A percentile compares a stretch with the other conserved stretches of the same genome.
Evolutionary conservation across 2,888 invertebrate species (phyloP).

Genomic region (Trachelus tabidus): DNA sequence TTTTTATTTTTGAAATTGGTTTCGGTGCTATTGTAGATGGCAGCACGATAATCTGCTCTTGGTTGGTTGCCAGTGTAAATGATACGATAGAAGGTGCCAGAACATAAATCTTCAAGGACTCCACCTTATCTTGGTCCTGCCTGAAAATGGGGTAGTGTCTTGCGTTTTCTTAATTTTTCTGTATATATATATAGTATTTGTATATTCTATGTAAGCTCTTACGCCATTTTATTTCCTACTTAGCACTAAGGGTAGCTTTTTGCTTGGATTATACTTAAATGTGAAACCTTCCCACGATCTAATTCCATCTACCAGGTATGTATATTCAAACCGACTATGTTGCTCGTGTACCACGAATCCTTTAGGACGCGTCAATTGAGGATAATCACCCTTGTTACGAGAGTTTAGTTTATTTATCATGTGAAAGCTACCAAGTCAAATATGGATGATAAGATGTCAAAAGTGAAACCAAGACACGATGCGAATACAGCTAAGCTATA

Average conservation of each 20-base stretch:
- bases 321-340: not conserved
- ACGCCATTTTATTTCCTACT: not conserved
- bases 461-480: not conserved
- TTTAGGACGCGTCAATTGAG: not conserved
- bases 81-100: conserved; percentile 21
- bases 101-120: conserved; percentile 56
- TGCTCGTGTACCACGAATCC: not conserved
- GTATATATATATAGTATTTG: not conserved
- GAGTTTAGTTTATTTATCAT: not conserved
- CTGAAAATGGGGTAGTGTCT: conserved; percentile 49
- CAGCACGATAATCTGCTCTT: not conserved
- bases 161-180: not conserved
- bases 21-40: not conserved
- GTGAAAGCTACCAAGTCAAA: not conserved
- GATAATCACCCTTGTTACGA: not conserved
- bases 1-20: not conserved
- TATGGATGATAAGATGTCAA: not conserved
- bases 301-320: not conserved
- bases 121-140: conserved; percentile 52
- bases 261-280: not conserved
- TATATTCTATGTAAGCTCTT: not conserved
- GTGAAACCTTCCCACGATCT: not conserved
- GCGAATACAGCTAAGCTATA: conserved; percentile 27
- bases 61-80: not conserved
- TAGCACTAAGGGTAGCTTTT: not conserved